Percentiles rank a stretch among this genome's conserved stretches.
phyloP scores from a whole-genome alignment of 2,888 invertebrate genomes.

The Melinopterus prodromus region DNA sequence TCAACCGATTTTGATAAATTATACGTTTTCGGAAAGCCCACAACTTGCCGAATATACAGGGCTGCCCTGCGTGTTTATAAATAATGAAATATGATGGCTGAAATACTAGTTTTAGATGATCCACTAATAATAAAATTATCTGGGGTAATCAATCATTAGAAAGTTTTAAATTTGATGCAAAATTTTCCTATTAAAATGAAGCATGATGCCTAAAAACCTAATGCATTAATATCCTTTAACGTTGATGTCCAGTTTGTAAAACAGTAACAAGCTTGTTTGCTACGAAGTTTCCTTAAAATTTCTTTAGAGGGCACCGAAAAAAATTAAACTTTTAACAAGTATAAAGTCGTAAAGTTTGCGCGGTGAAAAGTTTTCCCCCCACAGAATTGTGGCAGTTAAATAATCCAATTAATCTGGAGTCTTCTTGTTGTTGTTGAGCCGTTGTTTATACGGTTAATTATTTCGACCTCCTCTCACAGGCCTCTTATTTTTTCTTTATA shows the following conservation, averaged over 20 bases:
- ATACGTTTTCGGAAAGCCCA: no score
- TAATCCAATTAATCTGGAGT: neutral
- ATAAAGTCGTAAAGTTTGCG: neutral
- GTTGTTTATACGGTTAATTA: slow-evolving; percentile 4
- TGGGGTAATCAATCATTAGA: no score
- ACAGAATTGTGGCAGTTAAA: neutral
- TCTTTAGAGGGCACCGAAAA: neutral
- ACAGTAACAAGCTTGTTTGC: neutral
- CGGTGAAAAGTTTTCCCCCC: neutral
- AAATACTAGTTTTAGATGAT: no score
- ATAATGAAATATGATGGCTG: no score
- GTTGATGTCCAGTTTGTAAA: neutral
- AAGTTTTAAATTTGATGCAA: no score
- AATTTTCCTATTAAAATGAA: no score
- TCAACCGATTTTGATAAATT: no score
- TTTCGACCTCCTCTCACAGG: neutral
- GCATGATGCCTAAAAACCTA: neutral
- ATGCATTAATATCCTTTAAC: neutral
- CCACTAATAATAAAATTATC: no score
- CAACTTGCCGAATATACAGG: no score
- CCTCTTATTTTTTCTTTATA: neutral
- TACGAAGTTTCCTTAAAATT: neutral
- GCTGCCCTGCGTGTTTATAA: no score
- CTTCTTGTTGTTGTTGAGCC: neutral
- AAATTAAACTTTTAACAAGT: neutral